Evolutionary conservation across 2,888 invertebrate species (phyloP), one percentile per base, ranked within the genome.

Genomic region (Eupithecia exiguata): DNA sequence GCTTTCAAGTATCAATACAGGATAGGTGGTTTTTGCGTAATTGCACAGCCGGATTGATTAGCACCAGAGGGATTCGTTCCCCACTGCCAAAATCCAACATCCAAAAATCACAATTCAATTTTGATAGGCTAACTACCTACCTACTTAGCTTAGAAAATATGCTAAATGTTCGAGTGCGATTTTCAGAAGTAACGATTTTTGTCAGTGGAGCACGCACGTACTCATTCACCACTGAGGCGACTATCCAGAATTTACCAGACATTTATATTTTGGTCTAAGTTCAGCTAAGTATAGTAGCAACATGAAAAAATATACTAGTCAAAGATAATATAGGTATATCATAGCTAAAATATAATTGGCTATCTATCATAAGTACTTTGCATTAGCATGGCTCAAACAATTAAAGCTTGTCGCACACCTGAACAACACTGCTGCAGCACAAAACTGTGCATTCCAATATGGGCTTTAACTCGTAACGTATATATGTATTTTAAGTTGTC

Each of bases 281-380:
- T 21, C 21, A 49, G n/a, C 49, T 53, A 21, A 53, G 49, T n/a
- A 7, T 49, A 49, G 49, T 49, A 49, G n/a, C 10, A 53, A 21
- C 58, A 25, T 25, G 58, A 25, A 58, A 58, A 58, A 58, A 58
- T 53, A 49, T n/a, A 49, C 46, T 49, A 49, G 49, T n/a, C 49
- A 1, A 49, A 49, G 2, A n/a, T 49, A 12, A 12, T 49, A 21
- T 16, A 4, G 16, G 3, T 53, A 53, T 40, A 40, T 10, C 7
- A 53, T 10, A 5, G 21, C 21, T 53, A 61, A 30, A 61, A 25
- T 30, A 30, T 61, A 16, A 61, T 61, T 61, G 30, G 30, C 16
- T 18, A 53, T 40, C 14, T 10, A 49, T 30, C 14, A 61, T 61
- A 14, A 61, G 61, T 62, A 62, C 62, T 18, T 35, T 16, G 62